Base-by-base conservation (phyloP, 2,113 vertebrate genomes). In the Burhinus bistriatus region DNA sequence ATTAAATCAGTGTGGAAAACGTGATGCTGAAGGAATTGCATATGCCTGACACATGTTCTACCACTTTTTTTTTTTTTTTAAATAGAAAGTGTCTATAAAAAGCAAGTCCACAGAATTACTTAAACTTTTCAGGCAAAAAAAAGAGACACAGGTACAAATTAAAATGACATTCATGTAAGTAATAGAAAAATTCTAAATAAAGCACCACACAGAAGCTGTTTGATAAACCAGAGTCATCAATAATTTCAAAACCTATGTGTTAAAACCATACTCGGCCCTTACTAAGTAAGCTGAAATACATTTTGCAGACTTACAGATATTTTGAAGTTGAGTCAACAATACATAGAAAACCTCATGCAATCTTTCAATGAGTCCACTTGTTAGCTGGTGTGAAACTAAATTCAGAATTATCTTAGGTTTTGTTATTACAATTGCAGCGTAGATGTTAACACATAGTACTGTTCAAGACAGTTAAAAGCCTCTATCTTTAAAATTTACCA, bases 1-100 rank as follows among this genome's bases (percentile, higher is more conserved):
- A 88, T 97, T 97, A 95, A 96, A 95, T 87, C 84, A 91, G 70
- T 62, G 87, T 93, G 94, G 96, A 97, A 95, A 97, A 96, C 89
- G 95, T 96, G 93, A 97, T 83, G 86, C 89, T 93, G 70, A 85
- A 95, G 87, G 78, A 93, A 96, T 54, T 95, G 93, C 94, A 97
- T 90, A 95, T 94, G 94, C 75, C 77, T 95, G 89, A 95, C 95
- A 95, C 84, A 97, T 94, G 82, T 80, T 89, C 81, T 79, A 70
- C 21, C 18, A 27, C 12, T 38, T 42, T 58, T 76, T 71, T 20
- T 22, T 47, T 45, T 75, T 80, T 72, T 68, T n/a, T 6, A 5
- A 89, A 82, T 51, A 92, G 21, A 62, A 38, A 87, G 22, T 14
- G 18, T 32, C 81, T 89, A 82, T 66, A 45, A 93, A 94, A 95